Percentiles rank a stretch among this genome's conserved stretches.
Conservation (phyloP, 2,888 invertebrate species). For the Mactromeris polynyma region DNA sequence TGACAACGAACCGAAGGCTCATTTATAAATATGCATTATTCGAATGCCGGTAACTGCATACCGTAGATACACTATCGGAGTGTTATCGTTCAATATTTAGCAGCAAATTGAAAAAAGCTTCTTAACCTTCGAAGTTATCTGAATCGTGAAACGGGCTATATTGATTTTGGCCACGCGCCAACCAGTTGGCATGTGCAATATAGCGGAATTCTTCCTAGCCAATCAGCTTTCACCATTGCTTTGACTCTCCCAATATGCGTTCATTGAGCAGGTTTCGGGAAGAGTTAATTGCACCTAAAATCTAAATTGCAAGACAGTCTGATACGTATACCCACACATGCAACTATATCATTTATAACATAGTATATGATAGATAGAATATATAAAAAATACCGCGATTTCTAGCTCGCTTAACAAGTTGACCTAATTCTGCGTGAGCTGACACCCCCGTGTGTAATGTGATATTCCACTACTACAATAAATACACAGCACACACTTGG, state of each 20-base stretch:
- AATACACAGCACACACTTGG: constrained; percentile 58
- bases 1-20: not conserved
- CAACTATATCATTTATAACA: not conserved
- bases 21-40: not conserved
- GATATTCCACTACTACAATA: constrained; percentile 60
- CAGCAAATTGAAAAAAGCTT: not conserved
- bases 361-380: not conserved
- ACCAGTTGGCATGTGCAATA: constrained; percentile 51
- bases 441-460: constrained; percentile 41
- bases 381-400: not conserved
- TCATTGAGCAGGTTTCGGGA: constrained; percentile 17
- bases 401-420: constrained; percentile 18
- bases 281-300: not conserved
- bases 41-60: not conserved
- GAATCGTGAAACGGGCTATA: constrained; percentile 60
- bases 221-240: constrained; percentile 52
- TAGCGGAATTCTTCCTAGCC: constrained; percentile 54
- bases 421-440: constrained; percentile 51
- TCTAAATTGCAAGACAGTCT: not conserved
- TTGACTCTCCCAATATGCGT: constrained; percentile 46
- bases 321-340: not conserved
- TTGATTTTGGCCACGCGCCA: constrained; percentile 61
- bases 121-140: constrained; percentile 25
- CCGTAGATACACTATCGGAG: not conserved
- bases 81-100: not conserved